phyloP scores from a whole-genome alignment of 2,797 vertebrate genomes.

The Jordanella pulchra region DNA sequence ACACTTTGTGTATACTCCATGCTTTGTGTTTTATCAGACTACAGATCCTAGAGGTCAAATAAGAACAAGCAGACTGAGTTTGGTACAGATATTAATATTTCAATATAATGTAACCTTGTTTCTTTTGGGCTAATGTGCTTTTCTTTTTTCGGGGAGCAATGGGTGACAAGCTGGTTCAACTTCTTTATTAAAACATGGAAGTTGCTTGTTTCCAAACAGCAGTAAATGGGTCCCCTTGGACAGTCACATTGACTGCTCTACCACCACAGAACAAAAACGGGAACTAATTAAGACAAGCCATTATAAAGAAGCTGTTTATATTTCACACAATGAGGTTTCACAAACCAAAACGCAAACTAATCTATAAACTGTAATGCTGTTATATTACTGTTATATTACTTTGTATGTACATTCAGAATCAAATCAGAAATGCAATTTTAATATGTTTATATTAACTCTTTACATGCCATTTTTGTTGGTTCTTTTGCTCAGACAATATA shows the following conservation, averaged over 20 bases:
- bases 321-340: background rate
- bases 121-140: background rate
- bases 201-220: background rate
- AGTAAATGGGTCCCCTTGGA: background rate
- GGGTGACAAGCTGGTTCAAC: background rate
- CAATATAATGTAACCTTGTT: background rate
- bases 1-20: no score
- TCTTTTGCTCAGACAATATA: no score
- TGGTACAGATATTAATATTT: background rate
- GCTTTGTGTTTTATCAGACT: background rate
- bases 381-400: no score
- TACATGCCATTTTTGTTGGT: background rate
- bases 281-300: background rate
- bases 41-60: background rate
- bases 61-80: background rate
- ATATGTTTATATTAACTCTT: background rate
- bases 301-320: background rate
- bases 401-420: background rate
- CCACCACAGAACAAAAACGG: background rate
- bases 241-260: background rate
- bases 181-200: background rate
- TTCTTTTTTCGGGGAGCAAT: background rate
- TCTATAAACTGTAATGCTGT: background rate
- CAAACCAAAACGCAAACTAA: background rate
- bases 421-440: background rate